Evolutionary conservation across 2,888 invertebrate species (phyloP).

Genomic region (Marronus borbonicus): DNA sequence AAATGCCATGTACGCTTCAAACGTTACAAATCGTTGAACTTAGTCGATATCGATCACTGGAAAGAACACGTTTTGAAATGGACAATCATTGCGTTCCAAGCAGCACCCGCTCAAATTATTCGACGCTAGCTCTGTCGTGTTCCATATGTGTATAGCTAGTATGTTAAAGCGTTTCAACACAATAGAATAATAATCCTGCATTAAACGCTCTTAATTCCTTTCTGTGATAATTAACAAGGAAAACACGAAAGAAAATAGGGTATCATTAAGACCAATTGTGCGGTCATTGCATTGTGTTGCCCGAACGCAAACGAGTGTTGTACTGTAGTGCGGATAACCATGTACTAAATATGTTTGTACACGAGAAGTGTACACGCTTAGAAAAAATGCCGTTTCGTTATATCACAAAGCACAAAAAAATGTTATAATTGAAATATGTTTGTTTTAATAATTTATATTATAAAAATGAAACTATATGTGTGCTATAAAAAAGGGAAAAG

Average conservation of each 20-base stretch:
- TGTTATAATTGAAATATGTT: no score
- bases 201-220: conserved; percentile 27
- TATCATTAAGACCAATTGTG: conserved; percentile 43
- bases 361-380: no score
- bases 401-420: no score
- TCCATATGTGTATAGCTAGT: background rate
- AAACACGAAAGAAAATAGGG: conserved; percentile 20
- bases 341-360: no score
- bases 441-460: no score
- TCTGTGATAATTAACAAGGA: conserved; percentile 30
- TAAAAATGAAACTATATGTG: no score
- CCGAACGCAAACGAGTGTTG: background rate
- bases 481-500: no score
- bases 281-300: conserved; percentile 38
- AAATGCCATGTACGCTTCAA: background rate
- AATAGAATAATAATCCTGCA: background rate
- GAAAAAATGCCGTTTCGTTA: no score
- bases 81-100: conserved; percentile 3
- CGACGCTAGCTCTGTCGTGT: background rate
- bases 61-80: conserved; percentile 14
- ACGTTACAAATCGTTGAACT: background rate
- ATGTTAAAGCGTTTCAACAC: background rate
- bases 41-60: conserved; percentile 11
- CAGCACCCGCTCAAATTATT: conserved; percentile 2
- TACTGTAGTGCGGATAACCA: background rate